Conservation (phyloP, 1,140 invertebrate genomes). For the Drosophila athabasca region DNA sequence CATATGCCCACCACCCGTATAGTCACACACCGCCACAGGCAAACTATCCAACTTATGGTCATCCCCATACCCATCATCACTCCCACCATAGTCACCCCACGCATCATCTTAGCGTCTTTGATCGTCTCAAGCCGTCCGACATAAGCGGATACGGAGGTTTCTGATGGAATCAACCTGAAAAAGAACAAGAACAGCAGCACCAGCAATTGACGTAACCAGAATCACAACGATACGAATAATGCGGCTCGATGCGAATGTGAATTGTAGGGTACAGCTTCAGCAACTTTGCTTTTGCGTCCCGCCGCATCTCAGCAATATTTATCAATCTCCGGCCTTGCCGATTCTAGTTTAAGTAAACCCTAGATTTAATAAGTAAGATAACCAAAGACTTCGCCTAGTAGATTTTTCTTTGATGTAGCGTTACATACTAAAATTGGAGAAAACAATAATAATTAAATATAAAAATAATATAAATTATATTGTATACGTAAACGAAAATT, state of each 20-base stretch:
- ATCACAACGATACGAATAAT: slow-evolving; percentile 25
- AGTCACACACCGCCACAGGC: slow-evolving; percentile 49
- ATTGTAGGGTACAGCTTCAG: slow-evolving; percentile 7
- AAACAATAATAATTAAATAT: slow-evolving; percentile 28
- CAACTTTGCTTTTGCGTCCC: slow-evolving; percentile 7
- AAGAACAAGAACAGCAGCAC: slow-evolving; percentile 1
- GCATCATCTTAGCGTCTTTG: slow-evolving; percentile 77
- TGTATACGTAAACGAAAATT: slow-evolving; percentile 31
- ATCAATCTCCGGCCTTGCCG: slow-evolving; percentile 73
- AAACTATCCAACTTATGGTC: slow-evolving; percentile 56
- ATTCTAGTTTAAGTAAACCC: slow-evolving; percentile 52
- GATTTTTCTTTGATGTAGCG: slow-evolving; percentile 52
- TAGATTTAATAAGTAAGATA: slow-evolving; percentile 65
- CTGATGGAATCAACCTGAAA: slow-evolving; percentile 40
- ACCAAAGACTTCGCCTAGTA: slow-evolving; percentile 76
- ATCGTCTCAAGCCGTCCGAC: slow-evolving; percentile 80
- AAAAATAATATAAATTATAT: slow-evolving; percentile 22
- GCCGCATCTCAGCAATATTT: slow-evolving; percentile 51
- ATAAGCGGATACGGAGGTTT: slow-evolving; percentile 74
- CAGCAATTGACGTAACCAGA: background rate
- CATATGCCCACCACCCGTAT: slow-evolving; percentile 56
- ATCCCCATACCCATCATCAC: slow-evolving; percentile 50
- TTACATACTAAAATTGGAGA: slow-evolving; percentile 29
- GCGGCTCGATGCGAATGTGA: slow-evolving; percentile 17
- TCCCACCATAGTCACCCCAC: slow-evolving; percentile 57